These are phyloP conservation scores for Dicranocentrus wangi DNA, from an alignment of 2,888 invertebrate genomes.

Conservation along the genomic window DNA sequence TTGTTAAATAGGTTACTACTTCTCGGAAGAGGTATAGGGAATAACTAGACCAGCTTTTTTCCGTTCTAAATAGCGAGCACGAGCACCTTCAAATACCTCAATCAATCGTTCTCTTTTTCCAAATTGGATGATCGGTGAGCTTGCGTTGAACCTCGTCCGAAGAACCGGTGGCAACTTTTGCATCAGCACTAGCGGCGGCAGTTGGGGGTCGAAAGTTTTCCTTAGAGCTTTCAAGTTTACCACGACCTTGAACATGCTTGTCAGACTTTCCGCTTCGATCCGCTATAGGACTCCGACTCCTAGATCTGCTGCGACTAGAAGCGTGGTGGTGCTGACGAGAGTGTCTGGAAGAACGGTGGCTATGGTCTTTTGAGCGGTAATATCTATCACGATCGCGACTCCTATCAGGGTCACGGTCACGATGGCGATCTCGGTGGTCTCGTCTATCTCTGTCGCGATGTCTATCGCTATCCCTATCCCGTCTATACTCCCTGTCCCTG, in stretches of 20 bases:
- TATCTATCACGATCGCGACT: slow-evolving; percentile 23
- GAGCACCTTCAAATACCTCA: slow-evolving; percentile 83
- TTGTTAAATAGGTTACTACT: too few species aligned
- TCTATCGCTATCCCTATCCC: slow-evolving; percentile 18
- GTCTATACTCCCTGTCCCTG: slow-evolving; percentile 7
- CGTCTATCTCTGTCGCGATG: slow-evolving; percentile 24
- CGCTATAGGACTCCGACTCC: slow-evolving; percentile 24
- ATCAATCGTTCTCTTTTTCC: slow-evolving; percentile 84
- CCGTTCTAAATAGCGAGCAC: slow-evolving; percentile 75
- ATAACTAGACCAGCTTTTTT: too few species aligned
- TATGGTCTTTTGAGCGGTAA: slow-evolving; percentile 3
- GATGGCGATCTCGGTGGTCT: slow-evolving; percentile 9
- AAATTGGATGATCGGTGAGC: slow-evolving; percentile 22
- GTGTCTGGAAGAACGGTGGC: slow-evolving; percentile 1
- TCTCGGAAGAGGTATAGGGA: too few species aligned
- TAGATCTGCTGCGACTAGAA: slow-evolving; percentile 15
- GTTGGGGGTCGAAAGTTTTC: slow-evolving; percentile 35
- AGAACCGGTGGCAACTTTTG: too few species aligned
- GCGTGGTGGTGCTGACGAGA: slow-evolving; percentile 18
- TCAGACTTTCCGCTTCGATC: slow-evolving; percentile 14
- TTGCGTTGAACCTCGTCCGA: neutral
- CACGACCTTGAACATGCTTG: neutral
- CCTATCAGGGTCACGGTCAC: slow-evolving; percentile 29
- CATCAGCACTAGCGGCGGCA: neutral
- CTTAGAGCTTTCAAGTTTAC: slow-evolving; percentile 3